phyloP scores from a whole-genome alignment of 1,140 invertebrate species.

The Eurosta solidaginis region DNA sequence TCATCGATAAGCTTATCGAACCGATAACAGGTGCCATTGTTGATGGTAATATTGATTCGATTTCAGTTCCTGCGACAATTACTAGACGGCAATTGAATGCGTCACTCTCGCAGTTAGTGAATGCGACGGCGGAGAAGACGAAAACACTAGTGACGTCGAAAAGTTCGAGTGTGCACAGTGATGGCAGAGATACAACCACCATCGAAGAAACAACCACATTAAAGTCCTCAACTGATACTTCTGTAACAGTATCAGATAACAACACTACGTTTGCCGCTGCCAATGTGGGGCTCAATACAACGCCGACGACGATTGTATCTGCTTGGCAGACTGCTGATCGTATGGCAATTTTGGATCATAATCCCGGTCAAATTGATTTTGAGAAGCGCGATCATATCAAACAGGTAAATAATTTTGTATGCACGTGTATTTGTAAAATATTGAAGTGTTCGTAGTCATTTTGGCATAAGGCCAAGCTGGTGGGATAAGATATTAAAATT shows the following conservation, averaged over 20 bases:
- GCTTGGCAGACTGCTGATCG: background rate
- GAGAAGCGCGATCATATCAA: constrained; percentile 52
- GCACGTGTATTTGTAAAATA: background rate
- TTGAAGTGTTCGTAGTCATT: no score
- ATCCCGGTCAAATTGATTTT: constrained; percentile 54
- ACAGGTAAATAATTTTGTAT: constrained; percentile 46
- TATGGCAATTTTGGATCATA: constrained; percentile 52
- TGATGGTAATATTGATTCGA: constrained; percentile 55
- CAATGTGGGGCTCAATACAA: constrained; percentile 8
- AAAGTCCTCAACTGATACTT: background rate
- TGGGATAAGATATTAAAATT: no score
- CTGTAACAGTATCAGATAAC: background rate
- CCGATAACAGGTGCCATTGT: constrained; percentile 41
- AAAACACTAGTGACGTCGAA: background rate
- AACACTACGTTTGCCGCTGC: background rate
- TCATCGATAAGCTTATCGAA: constrained; percentile 42
- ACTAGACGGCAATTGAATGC: constrained; percentile 34
- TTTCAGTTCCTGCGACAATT: constrained; percentile 47
- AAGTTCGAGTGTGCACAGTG: background rate
- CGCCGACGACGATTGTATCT: background rate
- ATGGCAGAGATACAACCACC: background rate
- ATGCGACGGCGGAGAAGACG: background rate
- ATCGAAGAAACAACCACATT: background rate
- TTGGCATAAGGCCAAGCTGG: no score
- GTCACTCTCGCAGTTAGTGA: constrained; percentile 26